Base-by-base conservation (phyloP, 2,797 vertebrate species). In the Luscinia luscinia region DNA sequence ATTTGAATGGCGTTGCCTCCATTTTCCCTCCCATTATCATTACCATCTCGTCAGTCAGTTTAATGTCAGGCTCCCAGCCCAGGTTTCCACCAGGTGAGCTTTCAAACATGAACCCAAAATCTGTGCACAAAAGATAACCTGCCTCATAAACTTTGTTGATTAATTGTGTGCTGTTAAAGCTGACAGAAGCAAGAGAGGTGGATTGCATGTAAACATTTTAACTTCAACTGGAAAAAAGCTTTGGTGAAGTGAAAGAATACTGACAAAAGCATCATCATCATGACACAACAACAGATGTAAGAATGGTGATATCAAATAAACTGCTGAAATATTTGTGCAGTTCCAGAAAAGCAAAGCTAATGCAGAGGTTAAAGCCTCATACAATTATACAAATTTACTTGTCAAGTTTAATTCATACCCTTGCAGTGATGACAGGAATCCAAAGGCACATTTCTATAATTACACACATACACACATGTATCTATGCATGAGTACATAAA, bases 21-120 rank as follows among this genome's bases (percentile, higher is more conserved):
- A 99, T 99, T 96, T 99, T 99, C 51, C 99, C 99, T 9, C 99
- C 99, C 99, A 99, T 99, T 96, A 99, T 99, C 99, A 99, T 99
- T 97, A 99, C 99, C 99, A 99, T 99, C 97, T 99, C 99, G 9
- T 99, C 99, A 0, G 99, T 99, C 96, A 99, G 98, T 96, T 99
- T 99, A 97, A 99, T 99, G 97, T 99, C 99, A 0, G 99, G 99
- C 94, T 99, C 99, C 99, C 99, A 99, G 95, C 99, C 99, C 74
- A 99, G 98, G 97, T 99, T 99, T 19, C 99, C 99, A 1, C 99
- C 99, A 0, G 99, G 99, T 13, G 99, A 99, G 93, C 99, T 99
- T 97, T 99, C 99, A 73, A 99, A 99, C 99, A 99, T 99, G 98
- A 99, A 99, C 96, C 99, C 99, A 30, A 99, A 99, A 97, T 99